Conservation (phyloP, 2,113 vertebrate genomes). For the Climacteris rufus region DNA sequence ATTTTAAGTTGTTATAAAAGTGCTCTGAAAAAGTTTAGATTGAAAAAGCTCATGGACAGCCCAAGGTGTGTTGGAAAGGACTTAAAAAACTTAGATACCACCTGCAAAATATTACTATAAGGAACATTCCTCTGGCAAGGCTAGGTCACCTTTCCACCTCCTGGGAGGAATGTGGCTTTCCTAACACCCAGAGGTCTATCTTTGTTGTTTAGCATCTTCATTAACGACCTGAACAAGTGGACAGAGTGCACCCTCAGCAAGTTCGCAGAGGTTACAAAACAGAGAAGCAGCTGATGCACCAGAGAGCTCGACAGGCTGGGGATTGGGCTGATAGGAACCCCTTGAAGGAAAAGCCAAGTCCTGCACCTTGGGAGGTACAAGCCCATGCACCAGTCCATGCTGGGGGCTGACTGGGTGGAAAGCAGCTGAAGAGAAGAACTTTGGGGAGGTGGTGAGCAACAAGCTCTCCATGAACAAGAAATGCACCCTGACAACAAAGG, state of each 20-base stretch:
- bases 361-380: not conserved
- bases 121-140: not conserved
- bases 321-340: rapidly evolving
- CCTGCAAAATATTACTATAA: not conserved
- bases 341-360: not conserved
- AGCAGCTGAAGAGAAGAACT: not conserved
- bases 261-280: not conserved
- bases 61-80: not conserved
- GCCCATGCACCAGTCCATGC: not conserved
- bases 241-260: not conserved
- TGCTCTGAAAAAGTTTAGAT: not conserved
- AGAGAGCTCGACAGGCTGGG: not conserved
- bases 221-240: not conserved
- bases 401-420: not conserved
- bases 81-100: not conserved
- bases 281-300: not conserved
- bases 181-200: not conserved
- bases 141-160: not conserved
- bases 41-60: not conserved
- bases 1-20: not conserved
- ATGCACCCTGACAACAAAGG: not conserved
- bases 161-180: not conserved
- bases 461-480: not conserved
- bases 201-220: not conserved
- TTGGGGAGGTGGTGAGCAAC: not conserved